Percentiles rank a stretch among this genome's conserved stretches.
These are phyloP conservation scores for Setipinna tenuifilis DNA, from an alignment of 2,797 vertebrate species.

Conservation along the genomic window DNA sequence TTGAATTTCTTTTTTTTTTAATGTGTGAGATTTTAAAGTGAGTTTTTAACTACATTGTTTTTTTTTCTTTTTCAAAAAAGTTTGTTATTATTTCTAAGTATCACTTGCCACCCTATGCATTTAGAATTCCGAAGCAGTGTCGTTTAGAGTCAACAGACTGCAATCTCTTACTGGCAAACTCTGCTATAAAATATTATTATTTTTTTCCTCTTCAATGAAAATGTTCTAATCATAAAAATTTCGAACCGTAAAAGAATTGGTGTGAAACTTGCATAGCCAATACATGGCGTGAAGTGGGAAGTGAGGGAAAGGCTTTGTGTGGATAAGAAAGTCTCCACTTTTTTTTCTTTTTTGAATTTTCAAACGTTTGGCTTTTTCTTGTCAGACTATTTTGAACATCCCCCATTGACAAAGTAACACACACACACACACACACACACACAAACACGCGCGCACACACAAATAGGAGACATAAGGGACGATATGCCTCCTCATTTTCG, in stretches of 20 bases:
- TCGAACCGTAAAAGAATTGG: constrained; percentile 81
- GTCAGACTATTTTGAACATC: constrained; percentile 36
- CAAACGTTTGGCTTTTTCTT: constrained; percentile 55
- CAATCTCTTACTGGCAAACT: constrained; percentile 96
- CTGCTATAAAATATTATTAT: constrained; percentile 80
- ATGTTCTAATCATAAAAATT: constrained; percentile 59
- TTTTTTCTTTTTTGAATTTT: constrained; percentile 26
- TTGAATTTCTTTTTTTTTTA: constrained; percentile 61
- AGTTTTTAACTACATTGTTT: constrained; percentile 37
- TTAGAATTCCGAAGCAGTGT: constrained; percentile 88
- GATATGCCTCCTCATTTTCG: constrained; percentile 5
- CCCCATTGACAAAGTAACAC: constrained; percentile 22
- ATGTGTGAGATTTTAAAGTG: constrained; percentile 87
- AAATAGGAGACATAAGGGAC: constrained; percentile 14
- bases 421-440: background rate
- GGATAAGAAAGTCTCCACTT: constrained; percentile 10
- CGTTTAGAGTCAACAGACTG: constrained; percentile 94
- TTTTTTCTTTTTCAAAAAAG: constrained; percentile 69
- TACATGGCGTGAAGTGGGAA: constrained; percentile 79
- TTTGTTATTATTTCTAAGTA: constrained; percentile 65
- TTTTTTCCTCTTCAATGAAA: constrained; percentile 69
- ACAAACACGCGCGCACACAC: background rate
- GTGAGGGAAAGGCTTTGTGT: constrained; percentile 64
- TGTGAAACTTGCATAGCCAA: constrained; percentile 89
- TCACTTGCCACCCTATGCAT: constrained; percentile 76